Conservation (phyloP, 2,888 invertebrate species). For the Marasmarcha lunaedactyla region DNA sequence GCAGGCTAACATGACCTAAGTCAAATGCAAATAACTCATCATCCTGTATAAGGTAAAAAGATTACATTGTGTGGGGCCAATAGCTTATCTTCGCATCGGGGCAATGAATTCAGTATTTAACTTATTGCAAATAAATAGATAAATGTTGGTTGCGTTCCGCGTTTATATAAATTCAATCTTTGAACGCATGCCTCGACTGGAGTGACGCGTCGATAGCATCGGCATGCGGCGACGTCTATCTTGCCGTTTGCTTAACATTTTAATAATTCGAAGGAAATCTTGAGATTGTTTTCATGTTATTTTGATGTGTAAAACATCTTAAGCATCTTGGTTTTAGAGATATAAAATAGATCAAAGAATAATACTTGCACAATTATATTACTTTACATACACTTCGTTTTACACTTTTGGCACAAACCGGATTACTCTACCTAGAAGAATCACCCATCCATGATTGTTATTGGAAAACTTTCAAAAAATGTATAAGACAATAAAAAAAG, state of each 20-base stretch:
- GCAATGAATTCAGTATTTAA: slow-evolving; percentile 54
- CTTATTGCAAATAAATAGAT: slow-evolving; percentile 66
- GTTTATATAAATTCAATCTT: slow-evolving; percentile 40
- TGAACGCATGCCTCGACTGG: slow-evolving; percentile 24
- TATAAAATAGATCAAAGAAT: too few species aligned
- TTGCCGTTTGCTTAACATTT: slow-evolving; percentile 25
- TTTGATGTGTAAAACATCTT: too few species aligned
- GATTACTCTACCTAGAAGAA: too few species aligned
- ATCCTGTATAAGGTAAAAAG: slow-evolving; percentile 62
- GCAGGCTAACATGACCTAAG: slow-evolving; percentile 38
- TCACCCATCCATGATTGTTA: too few species aligned
- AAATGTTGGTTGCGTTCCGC: slow-evolving; percentile 55
- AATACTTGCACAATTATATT: too few species aligned
- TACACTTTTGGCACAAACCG: too few species aligned
- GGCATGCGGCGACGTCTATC: slow-evolving; percentile 23
- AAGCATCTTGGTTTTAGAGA: too few species aligned
- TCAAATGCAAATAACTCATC: slow-evolving; percentile 62
- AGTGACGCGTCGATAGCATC: slow-evolving; percentile 32
- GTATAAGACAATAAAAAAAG: too few species aligned
- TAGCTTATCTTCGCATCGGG: slow-evolving; percentile 56
- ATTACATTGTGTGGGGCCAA: slow-evolving; percentile 60
- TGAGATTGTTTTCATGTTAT: background rate
- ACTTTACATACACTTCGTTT: too few species aligned
- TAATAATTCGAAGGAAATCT: too few species aligned
- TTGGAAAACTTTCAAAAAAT: too few species aligned